These are phyloP conservation scores for Sardinella longiceps DNA, from an alignment of 2,797 vertebrate species.

Conservation along the genomic window DNA sequence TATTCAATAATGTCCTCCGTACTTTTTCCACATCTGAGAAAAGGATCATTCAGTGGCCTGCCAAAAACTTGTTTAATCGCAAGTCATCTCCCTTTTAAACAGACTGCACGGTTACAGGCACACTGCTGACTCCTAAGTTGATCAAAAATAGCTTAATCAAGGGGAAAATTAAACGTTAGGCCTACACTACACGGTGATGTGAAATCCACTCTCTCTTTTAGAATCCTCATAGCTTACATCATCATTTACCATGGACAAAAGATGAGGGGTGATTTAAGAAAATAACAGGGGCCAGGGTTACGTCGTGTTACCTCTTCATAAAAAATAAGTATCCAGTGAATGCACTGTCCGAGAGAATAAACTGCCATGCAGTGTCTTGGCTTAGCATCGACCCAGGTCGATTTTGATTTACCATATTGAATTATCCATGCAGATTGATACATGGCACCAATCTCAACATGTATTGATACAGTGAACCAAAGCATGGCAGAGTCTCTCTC, in stretches of 20 bases:
- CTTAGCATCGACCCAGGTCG: constrained; percentile 14
- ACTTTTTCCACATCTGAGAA: constrained; percentile 38
- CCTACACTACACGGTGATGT: not conserved
- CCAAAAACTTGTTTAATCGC: not conserved
- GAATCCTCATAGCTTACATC: not conserved
- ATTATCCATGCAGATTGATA: constrained; percentile 52
- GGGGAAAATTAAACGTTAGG: not conserved
- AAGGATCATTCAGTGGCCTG: constrained; percentile 29
- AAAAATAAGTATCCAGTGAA: not conserved
- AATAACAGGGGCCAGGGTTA: not conserved
- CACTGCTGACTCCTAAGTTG: not conserved
- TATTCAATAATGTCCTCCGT: constrained; percentile 34
- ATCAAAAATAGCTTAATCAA: not conserved
- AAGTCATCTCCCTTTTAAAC: constrained; percentile 23
- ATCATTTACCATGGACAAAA: not conserved
- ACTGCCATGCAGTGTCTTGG: constrained; percentile 4
- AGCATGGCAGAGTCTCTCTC: constrained; percentile 50
- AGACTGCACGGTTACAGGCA: constrained; percentile 3
- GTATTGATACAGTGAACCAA: constrained; percentile 56
- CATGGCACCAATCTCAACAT: constrained; percentile 40
- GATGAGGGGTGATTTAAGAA: not conserved
- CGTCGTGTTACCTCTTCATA: not conserved
- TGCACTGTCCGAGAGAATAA: constrained; percentile 17
- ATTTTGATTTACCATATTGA: constrained; percentile 48
- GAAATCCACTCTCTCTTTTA: not conserved